Evolutionary conservation across 2,113 vertebrate species (phyloP).

Genomic region (Apteryx owenii): DNA sequence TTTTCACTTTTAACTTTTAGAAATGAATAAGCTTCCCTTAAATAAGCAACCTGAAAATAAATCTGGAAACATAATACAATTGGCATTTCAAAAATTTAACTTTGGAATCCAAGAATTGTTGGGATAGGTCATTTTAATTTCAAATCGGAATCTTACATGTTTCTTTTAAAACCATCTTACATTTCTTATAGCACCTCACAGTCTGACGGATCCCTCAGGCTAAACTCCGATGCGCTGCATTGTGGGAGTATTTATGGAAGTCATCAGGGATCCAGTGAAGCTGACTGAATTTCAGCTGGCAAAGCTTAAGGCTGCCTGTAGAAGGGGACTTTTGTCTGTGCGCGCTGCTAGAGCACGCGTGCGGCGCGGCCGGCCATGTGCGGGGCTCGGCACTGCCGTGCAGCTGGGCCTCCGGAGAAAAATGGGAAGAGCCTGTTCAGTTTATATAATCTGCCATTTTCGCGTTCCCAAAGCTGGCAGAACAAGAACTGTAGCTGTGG

Average conservation of each 20-base stretch:
- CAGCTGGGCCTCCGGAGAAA: background rate
- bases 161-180: background rate
- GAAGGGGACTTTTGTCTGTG: background rate
- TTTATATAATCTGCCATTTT: fast-evolving
- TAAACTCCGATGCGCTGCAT: background rate
- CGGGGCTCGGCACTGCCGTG: background rate
- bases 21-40: background rate
- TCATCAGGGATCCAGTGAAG: background rate
- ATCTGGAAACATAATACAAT: background rate
- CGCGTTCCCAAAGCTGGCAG: fast-evolving
- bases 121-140: slow-evolving; percentile 18
- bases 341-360: background rate
- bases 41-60: background rate
- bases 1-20: slow-evolving; percentile 4
- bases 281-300: background rate
- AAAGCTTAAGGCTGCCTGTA: background rate
- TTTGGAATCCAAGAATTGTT: background rate
- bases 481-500: fast-evolving
- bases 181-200: background rate
- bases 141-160: background rate
- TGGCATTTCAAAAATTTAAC: background rate
- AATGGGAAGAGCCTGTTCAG: fast-evolving
- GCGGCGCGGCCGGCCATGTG: background rate
- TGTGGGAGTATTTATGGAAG: background rate
- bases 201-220: background rate